phyloP scores from a whole-genome alignment of 2,113 vertebrate species.

The Genyomyrus donnyi region DNA sequence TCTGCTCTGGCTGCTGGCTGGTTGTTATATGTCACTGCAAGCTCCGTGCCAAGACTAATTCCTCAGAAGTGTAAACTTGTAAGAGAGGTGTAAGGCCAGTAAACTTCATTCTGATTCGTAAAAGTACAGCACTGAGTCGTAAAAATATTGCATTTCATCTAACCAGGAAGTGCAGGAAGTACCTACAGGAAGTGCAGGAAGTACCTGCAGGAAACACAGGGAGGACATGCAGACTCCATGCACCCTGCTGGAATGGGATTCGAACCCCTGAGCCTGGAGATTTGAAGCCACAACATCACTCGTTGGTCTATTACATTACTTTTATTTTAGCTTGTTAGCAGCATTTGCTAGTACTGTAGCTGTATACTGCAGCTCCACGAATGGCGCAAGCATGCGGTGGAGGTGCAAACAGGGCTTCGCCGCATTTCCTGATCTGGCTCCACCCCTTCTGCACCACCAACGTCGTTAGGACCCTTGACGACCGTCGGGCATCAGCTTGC shows the following conservation, averaged over 20 bases:
- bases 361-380: neutral
- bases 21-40: neutral
- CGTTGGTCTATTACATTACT: neutral
- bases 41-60: neutral
- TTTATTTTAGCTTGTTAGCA: neutral
- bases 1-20: neutral
- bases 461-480: neutral
- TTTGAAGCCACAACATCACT: neutral
- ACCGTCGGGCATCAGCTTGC: neutral
- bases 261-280: neutral
- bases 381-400: neutral
- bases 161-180: neutral
- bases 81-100: neutral
- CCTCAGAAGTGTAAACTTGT: neutral
- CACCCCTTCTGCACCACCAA: neutral
- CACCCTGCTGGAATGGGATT: neutral
- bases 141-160: too few species aligned
- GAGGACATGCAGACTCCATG: neutral
- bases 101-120: neutral
- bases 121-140: too few species aligned
- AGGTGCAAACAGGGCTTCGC: neutral
- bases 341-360: neutral
- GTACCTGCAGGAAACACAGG: neutral
- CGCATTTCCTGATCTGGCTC: neutral
- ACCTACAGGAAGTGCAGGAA: neutral